Conservation (phyloP, 2,797 vertebrate species). For the Labeo calbasu region DNA sequence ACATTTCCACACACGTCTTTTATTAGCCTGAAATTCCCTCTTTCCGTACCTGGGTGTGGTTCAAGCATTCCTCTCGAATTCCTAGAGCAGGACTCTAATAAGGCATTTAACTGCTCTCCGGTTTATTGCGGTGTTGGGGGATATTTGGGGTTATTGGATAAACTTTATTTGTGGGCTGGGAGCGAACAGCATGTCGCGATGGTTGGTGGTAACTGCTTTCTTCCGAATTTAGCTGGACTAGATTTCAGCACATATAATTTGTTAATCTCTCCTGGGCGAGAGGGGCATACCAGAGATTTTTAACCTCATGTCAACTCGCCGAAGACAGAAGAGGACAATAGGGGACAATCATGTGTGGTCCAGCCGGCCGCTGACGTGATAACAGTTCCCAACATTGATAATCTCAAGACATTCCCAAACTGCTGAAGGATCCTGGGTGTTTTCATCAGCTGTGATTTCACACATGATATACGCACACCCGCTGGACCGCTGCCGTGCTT, state of each 20-base stretch:
- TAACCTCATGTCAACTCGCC: constrained; percentile 78
- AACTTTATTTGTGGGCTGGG: constrained; percentile 51
- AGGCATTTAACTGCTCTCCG: constrained; percentile 42
- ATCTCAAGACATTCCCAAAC: constrained; percentile 15
- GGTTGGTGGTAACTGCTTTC: constrained; percentile 71
- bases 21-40: constrained; percentile 77
- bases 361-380: constrained; percentile 11
- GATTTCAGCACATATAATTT: constrained; percentile 77
- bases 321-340: constrained; percentile 33
- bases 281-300: constrained; percentile 78
- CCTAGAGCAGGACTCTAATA: constrained; percentile 66
- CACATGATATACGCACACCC: not conserved
- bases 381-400: constrained; percentile 14
- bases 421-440: not conserved
- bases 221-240: constrained; percentile 59
- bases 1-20: constrained; percentile 70
- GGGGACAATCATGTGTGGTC: constrained; percentile 49
- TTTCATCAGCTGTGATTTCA: not conserved
- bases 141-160: constrained; percentile 39
- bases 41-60: constrained; percentile 77
- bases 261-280: constrained; percentile 77
- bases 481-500: not conserved
- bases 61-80: constrained; percentile 72
- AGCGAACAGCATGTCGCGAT: constrained; percentile 59
- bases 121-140: constrained; percentile 32